Base-by-base conservation (phyloP, 2,888 invertebrate genomes). In the Drosophila buzzatii region DNA sequence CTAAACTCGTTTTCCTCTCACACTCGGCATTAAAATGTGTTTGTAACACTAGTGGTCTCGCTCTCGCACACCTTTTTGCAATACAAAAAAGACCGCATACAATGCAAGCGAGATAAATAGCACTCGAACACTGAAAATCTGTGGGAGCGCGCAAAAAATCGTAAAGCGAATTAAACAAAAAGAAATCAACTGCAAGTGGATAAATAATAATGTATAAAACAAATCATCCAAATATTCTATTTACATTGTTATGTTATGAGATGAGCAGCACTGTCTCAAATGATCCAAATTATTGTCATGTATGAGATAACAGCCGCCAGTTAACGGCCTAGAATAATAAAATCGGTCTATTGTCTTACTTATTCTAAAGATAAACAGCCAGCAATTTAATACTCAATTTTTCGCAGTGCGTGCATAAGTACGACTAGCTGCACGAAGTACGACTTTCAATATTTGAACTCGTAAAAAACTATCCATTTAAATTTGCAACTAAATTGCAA, bases 21-120 rank as follows among this genome's bases (percentile, higher is more conserved):
- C 76, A 76, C 81, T 89, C 90, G 85, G 90, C 85, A 84, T 85
- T 82, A 82, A 82, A 83, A 82, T 84, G 81, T 63, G 72, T 85
- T 76, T 85, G 73, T 79, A 79, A 81, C 83, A 73, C 75, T 47
- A 68, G 49, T 78, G 60, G 78, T 81, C 79, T 82, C 80, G 73
- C 67, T 74, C 73, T 58, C 65, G 59, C 74, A 44, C 75, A 53
- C 56, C 7, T 37, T 58, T 57, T 65, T 62, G 61, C 58, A 47
- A 49, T 57, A 65, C 72, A 45, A 72, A 77, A 85, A 82, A 89
- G 84, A 73, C 87, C 86, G 86, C 83, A 75, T 81, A 63, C 55
- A 67, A 81, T 72, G 59, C 53, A 76, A 85, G 76, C 70, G 78
- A 82, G 79, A 76, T 69, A 71, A 73, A 81, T 71, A 77, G 77